phyloP scores from a whole-genome alignment of 2,888 invertebrate genomes.

The Xylophagus ater region DNA sequence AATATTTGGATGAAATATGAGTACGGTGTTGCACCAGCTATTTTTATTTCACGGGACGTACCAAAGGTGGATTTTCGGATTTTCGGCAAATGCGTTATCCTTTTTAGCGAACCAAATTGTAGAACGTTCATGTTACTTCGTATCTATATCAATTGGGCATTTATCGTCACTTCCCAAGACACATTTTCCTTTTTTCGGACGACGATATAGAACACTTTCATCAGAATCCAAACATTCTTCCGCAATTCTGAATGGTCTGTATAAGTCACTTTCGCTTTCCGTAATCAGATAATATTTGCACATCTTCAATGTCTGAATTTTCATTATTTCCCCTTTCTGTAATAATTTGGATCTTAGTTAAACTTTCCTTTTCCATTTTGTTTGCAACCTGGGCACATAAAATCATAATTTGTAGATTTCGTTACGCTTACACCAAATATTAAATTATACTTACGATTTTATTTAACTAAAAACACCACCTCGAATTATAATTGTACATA shows the following conservation, averaged over 20 bases:
- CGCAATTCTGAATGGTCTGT: conserved; percentile 1
- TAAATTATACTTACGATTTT: too few species aligned
- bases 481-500: too few species aligned
- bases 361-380: too few species aligned
- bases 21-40: conserved; percentile 1
- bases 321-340: too few species aligned
- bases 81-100: not conserved
- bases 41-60: not conserved
- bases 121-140: too few species aligned
- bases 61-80: not conserved
- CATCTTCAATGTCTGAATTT: not conserved
- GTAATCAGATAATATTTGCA: conserved; percentile 6
- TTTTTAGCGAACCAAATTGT: not conserved
- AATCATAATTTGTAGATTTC: too few species aligned
- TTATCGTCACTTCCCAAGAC: too few species aligned
- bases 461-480: too few species aligned
- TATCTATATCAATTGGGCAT: not conserved
- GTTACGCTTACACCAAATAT: too few species aligned
- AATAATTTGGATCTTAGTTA: not conserved
- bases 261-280: conserved; percentile 4
- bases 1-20: conserved; percentile 5
- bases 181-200: too few species aligned
- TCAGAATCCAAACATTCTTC: conserved; percentile 2
- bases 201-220: not conserved
- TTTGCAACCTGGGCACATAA: too few species aligned